Percentiles rank a stretch among this genome's conserved stretches.
Evolutionary conservation across 2,113 vertebrate species (phyloP).

Genomic region (Mobula hypostoma): DNA sequence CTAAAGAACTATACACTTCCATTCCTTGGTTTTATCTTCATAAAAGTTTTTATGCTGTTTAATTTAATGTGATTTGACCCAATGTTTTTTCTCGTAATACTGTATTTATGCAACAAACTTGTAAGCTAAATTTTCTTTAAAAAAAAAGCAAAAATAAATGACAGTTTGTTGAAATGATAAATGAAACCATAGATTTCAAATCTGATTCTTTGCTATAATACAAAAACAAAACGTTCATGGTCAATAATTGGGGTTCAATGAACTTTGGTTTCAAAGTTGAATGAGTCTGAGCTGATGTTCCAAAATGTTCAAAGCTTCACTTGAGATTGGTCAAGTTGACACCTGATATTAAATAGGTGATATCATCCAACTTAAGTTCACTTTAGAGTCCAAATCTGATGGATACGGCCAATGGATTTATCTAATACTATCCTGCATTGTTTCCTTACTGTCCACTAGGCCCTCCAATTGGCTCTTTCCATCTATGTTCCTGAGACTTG

Average conservation of each 20-base stretch:
- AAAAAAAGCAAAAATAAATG: background rate
- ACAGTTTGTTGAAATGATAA: conserved; percentile 3
- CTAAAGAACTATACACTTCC: conserved; percentile 12
- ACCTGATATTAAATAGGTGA: background rate
- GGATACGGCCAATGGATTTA: background rate
- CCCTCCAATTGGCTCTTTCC: conserved; percentile 7
- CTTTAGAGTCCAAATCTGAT: background rate
- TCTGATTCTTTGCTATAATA: background rate
- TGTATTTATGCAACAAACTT: conserved; percentile 18
- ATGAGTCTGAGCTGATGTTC: background rate
- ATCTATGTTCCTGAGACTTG: conserved; percentile 4
- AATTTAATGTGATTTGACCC: background rate
- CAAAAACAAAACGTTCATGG: background rate
- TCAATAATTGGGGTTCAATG: background rate
- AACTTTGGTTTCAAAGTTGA: background rate
- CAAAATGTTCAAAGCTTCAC: background rate
- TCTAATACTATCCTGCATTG: conserved; percentile 32
- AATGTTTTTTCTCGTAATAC: background rate
- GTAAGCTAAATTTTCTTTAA: conserved; percentile 21
- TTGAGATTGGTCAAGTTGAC: background rate
- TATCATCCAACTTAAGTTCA: background rate
- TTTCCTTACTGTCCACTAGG: conserved; percentile 24
- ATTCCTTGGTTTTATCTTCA: background rate
- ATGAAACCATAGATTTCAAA: background rate
- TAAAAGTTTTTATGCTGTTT: background rate